Conservation (phyloP, 2,888 invertebrate genomes). For the Alloscopus bannaensis region DNA sequence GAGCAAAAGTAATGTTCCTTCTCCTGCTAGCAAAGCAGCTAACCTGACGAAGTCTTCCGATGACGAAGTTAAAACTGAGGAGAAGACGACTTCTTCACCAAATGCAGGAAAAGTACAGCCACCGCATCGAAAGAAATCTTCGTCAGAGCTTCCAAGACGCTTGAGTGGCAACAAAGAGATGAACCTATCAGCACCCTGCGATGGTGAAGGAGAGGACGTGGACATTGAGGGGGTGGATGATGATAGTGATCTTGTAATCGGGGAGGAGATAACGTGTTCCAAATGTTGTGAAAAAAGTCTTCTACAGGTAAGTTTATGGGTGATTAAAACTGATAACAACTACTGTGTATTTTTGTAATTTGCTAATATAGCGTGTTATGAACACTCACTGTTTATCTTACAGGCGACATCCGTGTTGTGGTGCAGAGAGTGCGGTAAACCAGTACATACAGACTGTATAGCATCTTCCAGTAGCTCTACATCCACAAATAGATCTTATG, state of each 20-base stretch:
- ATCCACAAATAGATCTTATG: conserved; percentile 3
- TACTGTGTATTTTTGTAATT: no score
- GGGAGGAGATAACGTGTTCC: conserved; percentile 54
- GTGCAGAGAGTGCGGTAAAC: conserved; percentile 69
- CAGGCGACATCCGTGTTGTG: conserved; percentile 63
- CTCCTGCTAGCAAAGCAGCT: not conserved
- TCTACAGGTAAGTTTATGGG: conserved; percentile 45
- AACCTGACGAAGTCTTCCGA: not conserved
- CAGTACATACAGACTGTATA: conserved; percentile 69
- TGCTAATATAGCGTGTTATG: no score
- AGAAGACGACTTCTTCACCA: conserved; percentile 8
- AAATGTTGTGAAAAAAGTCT: conserved; percentile 54
- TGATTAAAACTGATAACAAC: no score
- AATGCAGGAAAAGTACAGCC: conserved; percentile 32
- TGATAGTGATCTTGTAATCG: conserved; percentile 51
- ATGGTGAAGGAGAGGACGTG: conserved; percentile 41
- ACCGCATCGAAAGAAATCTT: conserved; percentile 51
- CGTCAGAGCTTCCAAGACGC: conserved; percentile 50
- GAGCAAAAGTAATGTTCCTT: not conserved
- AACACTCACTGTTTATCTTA: no score
- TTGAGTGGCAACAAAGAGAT: conserved; percentile 47
- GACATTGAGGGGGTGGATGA: conserved; percentile 54
- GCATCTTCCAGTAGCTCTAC: conserved; percentile 23
- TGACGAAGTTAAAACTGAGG: not conserved
- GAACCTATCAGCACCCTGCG: conserved; percentile 4